These are phyloP conservation scores for Rhea americana DNA, from an alignment of 2,113 vertebrate genomes.

Conservation along the genomic window DNA sequence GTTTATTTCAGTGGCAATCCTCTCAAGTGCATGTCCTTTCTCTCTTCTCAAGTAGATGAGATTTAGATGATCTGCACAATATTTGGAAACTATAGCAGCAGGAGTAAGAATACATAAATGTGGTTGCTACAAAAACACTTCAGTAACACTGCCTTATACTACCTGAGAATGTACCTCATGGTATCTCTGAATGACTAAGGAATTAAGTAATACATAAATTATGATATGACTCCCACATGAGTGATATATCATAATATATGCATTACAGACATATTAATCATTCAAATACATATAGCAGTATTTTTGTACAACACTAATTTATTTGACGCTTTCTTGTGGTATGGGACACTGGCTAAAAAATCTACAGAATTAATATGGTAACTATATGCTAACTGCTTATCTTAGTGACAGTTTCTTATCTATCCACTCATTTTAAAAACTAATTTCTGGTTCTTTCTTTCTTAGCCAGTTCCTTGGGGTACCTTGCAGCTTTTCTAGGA, in stretches of 20 bases:
- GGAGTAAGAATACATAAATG: neutral
- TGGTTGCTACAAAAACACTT: neutral
- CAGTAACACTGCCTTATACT: neutral
- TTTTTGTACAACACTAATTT: neutral
- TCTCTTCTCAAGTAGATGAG: neutral
- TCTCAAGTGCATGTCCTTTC: neutral
- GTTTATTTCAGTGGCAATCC: neutral
- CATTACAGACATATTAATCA: neutral
- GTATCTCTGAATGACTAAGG: neutral
- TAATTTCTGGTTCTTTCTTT: neutral
- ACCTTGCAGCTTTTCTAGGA: neutral
- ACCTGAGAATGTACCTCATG: neutral
- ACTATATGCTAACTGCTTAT: neutral
- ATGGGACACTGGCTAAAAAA: neutral
- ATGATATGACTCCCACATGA: neutral
- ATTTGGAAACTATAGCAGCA: neutral
- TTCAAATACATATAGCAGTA: neutral
- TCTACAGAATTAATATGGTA: neutral
- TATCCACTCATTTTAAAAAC: neutral
- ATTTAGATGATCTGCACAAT: neutral
- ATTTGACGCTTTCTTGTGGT: neutral
- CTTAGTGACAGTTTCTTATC: neutral
- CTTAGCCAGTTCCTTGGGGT: neutral
- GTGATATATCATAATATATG: neutral
- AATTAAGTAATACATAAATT: neutral